Base-by-base conservation (phyloP, 1,140 invertebrate species). In the Goniozus legneri region DNA sequence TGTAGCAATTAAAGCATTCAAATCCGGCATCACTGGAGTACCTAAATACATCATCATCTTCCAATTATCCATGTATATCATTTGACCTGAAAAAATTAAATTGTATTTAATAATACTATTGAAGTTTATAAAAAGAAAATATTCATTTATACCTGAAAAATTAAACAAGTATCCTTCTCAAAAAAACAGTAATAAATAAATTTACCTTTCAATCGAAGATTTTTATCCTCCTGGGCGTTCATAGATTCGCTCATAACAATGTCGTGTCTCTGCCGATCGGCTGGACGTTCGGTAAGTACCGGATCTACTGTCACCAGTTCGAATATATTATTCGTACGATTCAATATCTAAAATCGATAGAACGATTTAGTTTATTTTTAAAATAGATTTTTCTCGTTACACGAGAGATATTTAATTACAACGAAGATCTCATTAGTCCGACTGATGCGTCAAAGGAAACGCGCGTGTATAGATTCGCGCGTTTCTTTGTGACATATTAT, bases 11-110 rank as follows among this genome's bases (percentile, higher is more conserved):
- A 98, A 81, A 0, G 89, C 87, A 35, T 92, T 88, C 7, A 98
- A 74, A 69, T 95, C 92, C 0, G 91, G 88, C 89, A 97, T 94
- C 48, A 97, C 89, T 0, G 95, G 95, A 0, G 93, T 97, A 12
- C 91, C 94, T 15, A 98, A 77, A 67, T 95, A 98, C 81, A 97
- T 91, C 76, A 98, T 94, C 84, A 93, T 90, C 51, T 90, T 84
- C 95, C 95, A 98, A 60, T 96, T 93, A 48, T 92, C 89, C 91
- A 98, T 95, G 67, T 93, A 96, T 60, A 97, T 88, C 95, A 98
- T 98, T 82, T 97, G 94, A 59, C 94, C 93, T 90, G 62, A 60
- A 77, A 44, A 71, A 44, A 45, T 46, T 14, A 12, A 12, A 21
- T 36, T 3, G 18, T 32, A 24, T 19, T 27, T 6, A 7, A 43